phyloP scores from a whole-genome alignment of 2,888 invertebrate genomes.

The Xanthia togata region DNA sequence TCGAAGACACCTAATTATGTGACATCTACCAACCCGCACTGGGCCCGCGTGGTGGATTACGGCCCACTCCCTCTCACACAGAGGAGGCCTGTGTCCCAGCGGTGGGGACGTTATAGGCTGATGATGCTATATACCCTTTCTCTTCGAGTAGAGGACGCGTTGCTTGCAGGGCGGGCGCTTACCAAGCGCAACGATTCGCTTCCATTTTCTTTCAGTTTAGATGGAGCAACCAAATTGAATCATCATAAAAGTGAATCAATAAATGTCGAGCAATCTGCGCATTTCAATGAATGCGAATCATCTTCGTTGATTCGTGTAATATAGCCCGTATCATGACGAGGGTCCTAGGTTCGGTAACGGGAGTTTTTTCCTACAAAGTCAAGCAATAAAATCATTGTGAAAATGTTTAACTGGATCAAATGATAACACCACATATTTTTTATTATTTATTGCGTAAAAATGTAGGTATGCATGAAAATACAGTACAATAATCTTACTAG shows the following conservation, averaged over 20 bases:
- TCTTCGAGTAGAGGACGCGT: no score
- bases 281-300: not conserved
- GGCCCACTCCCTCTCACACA: no score
- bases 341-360: not conserved
- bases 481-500: conserved; percentile 69
- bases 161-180: not conserved
- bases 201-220: not conserved
- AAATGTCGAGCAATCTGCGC: not conserved
- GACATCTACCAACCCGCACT: no score
- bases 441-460: conserved; percentile 72
- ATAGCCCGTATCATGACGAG: not conserved
- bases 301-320: not conserved
- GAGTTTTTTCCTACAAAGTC: not conserved
- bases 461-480: conserved; percentile 72
- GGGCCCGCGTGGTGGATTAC: no score
- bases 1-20: no score
- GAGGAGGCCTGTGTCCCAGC: no score
- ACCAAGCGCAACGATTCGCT: not conserved
- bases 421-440: conserved; percentile 18
- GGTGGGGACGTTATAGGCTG: no score
- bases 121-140: no score
- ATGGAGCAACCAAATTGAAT: not conserved
- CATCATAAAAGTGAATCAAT: not conserved
- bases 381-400: not conserved
- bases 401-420: not conserved